Evolutionary conservation across 2,113 vertebrate genomes (phyloP), one percentile per base, ranked within the genome.

Genomic region (Gopherus evgoodei): DNA sequence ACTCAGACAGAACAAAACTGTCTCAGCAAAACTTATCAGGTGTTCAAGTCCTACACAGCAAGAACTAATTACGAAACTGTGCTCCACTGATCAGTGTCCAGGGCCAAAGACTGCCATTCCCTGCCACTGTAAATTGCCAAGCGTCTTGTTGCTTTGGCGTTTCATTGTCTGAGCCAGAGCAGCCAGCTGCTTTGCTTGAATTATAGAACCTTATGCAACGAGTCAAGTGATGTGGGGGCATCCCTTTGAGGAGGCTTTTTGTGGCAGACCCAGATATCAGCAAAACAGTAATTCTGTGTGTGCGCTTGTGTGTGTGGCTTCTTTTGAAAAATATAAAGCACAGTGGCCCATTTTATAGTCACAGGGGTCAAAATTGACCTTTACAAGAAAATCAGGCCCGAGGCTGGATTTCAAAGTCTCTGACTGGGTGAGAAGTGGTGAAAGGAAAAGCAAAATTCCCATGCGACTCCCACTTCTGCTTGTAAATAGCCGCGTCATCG

Each of bases 341-440:
- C 5, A 0, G 42, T 9, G 12, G 65, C 57, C 24, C 47, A 5
- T 79, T 76, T 31, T 50, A 56, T 50, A 90, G 79, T 54, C 21
- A 90, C 6, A 16, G 57, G 44, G 38, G 29, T 86, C 94, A 93
- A 96, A 93, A 95, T 95, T 90, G 84, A 75, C n/a, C 92, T 91
- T 93, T 84, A 86, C 93, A 96, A 96, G 95, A 88, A 91, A 95
- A 90, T 90, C 69, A 85, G 91, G 86, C 65, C 83, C n/a, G 52
- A 96, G 86, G 72, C 89, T 93, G 84, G 83, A 50, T 88, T 57
- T 97, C 89, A 94, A 92, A 93, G 53, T 78, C 86, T 44, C 93
- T 94, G 91, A 90, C 3, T 3, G 90, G 17, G 47, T 47, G 56
- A 96, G 94, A 93, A 97, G 56, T 83, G 25, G 69, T 84, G 94